Evolutionary conservation across 2,797 vertebrate species (phyloP).

Genomic region (Heteromormyrus szaboi): DNA sequence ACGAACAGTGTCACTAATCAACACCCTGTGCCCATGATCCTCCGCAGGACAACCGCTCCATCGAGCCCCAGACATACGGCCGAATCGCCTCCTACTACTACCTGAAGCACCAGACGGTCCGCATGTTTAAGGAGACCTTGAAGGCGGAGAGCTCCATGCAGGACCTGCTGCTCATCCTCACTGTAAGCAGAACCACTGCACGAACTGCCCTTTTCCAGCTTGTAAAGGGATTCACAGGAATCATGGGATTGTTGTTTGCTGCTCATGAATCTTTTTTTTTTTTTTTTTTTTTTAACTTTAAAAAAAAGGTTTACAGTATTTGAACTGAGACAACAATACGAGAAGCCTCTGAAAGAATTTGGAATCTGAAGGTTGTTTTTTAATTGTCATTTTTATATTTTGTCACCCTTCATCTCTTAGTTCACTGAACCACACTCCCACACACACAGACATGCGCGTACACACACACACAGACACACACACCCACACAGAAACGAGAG

Average conservation of each 20-base stretch:
- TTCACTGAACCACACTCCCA: not conserved
- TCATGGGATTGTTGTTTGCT: not conserved
- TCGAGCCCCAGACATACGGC: slow-evolving; percentile 78
- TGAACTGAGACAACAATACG: not conserved
- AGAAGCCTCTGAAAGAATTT: not conserved
- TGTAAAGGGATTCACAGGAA: not conserved
- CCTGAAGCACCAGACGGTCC: slow-evolving; percentile 83
- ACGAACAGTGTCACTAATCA: not conserved
- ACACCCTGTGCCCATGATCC: not conserved
- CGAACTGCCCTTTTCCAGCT: not conserved
- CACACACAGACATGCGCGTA: not conserved
- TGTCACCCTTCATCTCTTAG: not conserved
- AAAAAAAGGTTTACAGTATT: not conserved
- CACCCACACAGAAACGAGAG: slow-evolving; percentile 33
- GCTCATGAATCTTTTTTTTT: not conserved
- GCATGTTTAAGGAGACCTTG: slow-evolving; percentile 83
- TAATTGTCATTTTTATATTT: not conserved
- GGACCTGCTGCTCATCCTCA: slow-evolving; percentile 80
- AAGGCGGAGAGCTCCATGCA: slow-evolving; percentile 73
- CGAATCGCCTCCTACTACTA: slow-evolving; percentile 94
- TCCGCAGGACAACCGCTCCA: slow-evolving; percentile 73
- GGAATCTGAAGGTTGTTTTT: not conserved
- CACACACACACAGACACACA: slow-evolving; percentile 5
- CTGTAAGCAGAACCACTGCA: slow-evolving; percentile 62
- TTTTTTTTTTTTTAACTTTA: not conserved